phyloP scores from a whole-genome alignment of 2,113 vertebrate species.

The Dipodomys ordii region DNA sequence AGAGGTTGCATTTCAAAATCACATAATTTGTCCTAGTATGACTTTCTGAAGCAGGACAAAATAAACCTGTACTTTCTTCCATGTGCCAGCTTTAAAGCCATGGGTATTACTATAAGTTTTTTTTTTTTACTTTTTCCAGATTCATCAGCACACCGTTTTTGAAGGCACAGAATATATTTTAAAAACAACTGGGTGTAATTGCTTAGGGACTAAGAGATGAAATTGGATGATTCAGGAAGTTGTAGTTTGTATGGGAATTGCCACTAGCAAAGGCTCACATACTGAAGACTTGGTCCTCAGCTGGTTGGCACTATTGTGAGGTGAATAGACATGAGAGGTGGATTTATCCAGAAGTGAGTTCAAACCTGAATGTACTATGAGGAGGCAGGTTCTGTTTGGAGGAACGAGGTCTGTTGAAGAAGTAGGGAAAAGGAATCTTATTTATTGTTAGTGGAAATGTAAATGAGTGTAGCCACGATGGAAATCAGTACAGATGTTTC shows the following conservation, averaged over 20 bases:
- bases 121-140: neutral
- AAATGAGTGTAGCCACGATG: too few relatives aligned
- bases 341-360: neutral
- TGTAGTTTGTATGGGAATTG: neutral
- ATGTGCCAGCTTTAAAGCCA: neutral
- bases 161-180: neutral
- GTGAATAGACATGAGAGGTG: neutral
- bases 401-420: neutral
- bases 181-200: neutral
- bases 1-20: conserved; percentile 34
- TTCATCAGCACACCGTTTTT: neutral
- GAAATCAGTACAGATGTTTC: too few relatives aligned
- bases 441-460: too few relatives aligned
- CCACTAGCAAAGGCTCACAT: neutral
- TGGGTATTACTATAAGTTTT: neutral
- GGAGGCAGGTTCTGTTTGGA: neutral
- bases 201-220: neutral
- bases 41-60: neutral
- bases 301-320: neutral
- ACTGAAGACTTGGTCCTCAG: neutral
- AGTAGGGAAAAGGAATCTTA: too few relatives aligned
- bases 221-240: neutral
- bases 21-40: conserved; percentile 1
- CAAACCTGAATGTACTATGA: neutral
- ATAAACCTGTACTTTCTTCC: neutral